A percentile compares a stretch with the other conserved stretches of the same genome.
Evolutionary conservation across 2,113 vertebrate species (phyloP).

Genomic region (Ciconia boyciana): DNA sequence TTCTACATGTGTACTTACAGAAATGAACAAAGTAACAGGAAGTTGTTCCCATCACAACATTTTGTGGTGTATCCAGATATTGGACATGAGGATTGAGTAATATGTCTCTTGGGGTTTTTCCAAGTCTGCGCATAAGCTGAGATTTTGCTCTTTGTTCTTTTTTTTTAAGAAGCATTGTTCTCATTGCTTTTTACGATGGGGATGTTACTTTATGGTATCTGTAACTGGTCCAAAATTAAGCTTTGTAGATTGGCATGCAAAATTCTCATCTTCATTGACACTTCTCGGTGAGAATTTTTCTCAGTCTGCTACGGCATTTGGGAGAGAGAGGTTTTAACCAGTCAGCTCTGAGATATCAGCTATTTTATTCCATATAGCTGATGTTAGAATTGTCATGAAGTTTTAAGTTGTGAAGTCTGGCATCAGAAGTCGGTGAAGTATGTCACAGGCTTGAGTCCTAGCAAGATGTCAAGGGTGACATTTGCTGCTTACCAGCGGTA

Average conservation of each 20-base stretch:
- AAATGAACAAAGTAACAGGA: neutral
- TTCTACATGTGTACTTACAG: neutral
- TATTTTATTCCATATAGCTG: neutral
- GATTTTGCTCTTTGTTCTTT: neutral
- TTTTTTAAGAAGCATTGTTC: neutral
- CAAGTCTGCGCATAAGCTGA: neutral
- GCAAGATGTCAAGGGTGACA: neutral
- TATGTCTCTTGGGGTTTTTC: neutral
- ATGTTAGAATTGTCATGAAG: neutral
- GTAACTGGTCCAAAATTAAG: neutral
- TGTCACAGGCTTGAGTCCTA: neutral
- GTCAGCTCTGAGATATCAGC: neutral
- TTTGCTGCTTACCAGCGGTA: neutral
- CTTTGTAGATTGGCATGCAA: neutral
- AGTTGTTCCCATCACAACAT: neutral
- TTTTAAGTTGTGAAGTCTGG: neutral
- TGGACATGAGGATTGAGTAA: neutral
- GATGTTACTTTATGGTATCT: neutral
- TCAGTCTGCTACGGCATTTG: neutral
- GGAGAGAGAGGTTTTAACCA: neutral
- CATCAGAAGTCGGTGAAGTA: neutral
- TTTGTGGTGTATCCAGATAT: neutral
- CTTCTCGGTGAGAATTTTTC: neutral
- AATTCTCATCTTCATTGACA: neutral
- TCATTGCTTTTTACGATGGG: neutral